Evolutionary conservation across 2,888 invertebrate species (phyloP).

Genomic region (Mesochorus sp.): DNA sequence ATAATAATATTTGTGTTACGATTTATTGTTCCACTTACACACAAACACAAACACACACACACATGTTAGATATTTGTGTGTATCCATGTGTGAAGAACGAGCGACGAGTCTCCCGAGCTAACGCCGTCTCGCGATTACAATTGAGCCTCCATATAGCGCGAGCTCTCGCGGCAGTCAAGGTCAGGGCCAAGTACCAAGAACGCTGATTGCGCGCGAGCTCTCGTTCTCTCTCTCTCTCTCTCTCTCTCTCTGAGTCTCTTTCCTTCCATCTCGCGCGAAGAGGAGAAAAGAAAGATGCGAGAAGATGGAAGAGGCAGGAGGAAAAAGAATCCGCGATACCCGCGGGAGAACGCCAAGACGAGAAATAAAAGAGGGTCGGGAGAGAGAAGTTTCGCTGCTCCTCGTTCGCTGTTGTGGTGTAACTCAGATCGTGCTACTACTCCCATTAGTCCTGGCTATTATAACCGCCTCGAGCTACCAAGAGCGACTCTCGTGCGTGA

Average conservation of each 20-base stretch:
- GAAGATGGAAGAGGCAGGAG: background rate
- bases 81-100: background rate
- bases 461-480: constrained; percentile 4
- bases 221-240: background rate
- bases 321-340: constrained; percentile 36
- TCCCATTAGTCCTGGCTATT: constrained; percentile 49
- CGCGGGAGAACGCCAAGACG: constrained; percentile 33
- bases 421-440: constrained; percentile 49
- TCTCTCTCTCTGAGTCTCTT: too few relatives aligned
- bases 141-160: constrained; percentile 32
- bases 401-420: background rate
- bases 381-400: constrained; percentile 18
- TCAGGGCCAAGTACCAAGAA: constrained; percentile 68
- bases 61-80: background rate
- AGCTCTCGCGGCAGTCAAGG: constrained; percentile 67
- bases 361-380: constrained; percentile 22
- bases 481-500: constrained; percentile 18
- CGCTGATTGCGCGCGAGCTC: constrained; percentile 57
- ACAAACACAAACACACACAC: too few relatives aligned
- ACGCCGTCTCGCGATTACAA: constrained; percentile 33
- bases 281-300: constrained; percentile 4
- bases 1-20: constrained; percentile 7
- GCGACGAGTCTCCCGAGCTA: background rate
- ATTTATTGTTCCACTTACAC: constrained; percentile 8
- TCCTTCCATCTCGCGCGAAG: too few relatives aligned